Conservation (phyloP, 30 jellyfish, hydroid and myxozoan genomes). For the Aurelia coerulea region DNA sequence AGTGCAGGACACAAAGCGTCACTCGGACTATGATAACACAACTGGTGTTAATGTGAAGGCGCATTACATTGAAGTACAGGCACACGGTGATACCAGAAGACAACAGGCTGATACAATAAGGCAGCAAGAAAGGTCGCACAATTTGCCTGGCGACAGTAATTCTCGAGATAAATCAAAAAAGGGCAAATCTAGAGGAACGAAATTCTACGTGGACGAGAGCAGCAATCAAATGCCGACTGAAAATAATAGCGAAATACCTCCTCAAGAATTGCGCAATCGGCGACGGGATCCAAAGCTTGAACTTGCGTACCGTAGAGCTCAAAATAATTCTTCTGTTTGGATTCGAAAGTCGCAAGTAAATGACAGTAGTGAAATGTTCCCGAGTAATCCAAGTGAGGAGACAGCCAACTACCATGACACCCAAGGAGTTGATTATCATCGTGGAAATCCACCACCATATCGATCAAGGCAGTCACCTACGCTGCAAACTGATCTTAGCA, state of each 20-base stretch:
- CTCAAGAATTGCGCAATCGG: slow-evolving; percentile 31
- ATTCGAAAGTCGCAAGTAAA: slow-evolving; percentile 11
- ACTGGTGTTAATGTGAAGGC: not conserved
- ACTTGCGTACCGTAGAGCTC: slow-evolving; percentile 45
- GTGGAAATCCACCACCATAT: slow-evolving; percentile 56
- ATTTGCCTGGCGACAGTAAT: not conserved
- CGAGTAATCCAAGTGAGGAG: not conserved
- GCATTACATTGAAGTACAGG: too few relatives aligned
- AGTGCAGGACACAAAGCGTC: slow-evolving; percentile 7
- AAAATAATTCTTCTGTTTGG: slow-evolving; percentile 23
- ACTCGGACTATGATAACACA: slow-evolving; percentile 19
- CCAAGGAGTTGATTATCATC: not conserved
- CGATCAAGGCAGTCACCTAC: slow-evolving; percentile 25
- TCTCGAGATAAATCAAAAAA: slow-evolving; percentile 15
- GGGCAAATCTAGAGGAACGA: slow-evolving; percentile 33
- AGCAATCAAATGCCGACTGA: slow-evolving; percentile 1
- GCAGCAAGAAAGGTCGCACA: not conserved
- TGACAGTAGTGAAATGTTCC: not conserved
- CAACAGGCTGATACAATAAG: not conserved
- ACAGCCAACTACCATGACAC: slow-evolving; percentile 6
- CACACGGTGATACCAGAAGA: not conserved
- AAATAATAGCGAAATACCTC: slow-evolving; percentile 9
- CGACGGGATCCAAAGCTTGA: slow-evolving; percentile 42
- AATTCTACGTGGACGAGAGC: slow-evolving; percentile 13
- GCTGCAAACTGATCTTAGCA: not conserved